Percentiles rank a stretch among this genome's conserved stretches.
Evolutionary conservation across 1,140 invertebrate species (phyloP).

Genomic region (Bombus waltoni): DNA sequence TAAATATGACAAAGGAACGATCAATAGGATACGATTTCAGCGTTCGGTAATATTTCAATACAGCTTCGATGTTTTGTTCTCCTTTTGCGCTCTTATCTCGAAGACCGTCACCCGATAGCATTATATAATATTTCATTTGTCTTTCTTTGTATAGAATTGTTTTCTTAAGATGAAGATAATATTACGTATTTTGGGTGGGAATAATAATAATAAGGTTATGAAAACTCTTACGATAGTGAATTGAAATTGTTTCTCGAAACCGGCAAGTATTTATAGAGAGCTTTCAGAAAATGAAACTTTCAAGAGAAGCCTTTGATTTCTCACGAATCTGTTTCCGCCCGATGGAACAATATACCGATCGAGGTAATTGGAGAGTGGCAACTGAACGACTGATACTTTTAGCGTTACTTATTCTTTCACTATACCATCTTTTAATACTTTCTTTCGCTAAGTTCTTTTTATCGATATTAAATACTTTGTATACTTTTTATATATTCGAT

Average conservation of each 20-base stretch:
- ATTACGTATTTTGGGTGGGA: background rate
- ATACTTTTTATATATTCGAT: background rate
- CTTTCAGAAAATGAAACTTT: constrained; percentile 9
- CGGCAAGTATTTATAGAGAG: constrained; percentile 10
- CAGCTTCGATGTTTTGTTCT: background rate
- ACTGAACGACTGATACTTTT: background rate
- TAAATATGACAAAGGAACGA: constrained; percentile 10
- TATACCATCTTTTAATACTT: background rate
- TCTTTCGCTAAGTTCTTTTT: background rate
- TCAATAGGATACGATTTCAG: background rate
- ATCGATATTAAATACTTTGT: background rate
- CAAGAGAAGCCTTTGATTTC: constrained; percentile 8
- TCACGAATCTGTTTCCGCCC: constrained; percentile 23
- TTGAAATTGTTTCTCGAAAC: background rate
- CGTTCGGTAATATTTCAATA: background rate
- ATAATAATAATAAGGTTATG: background rate
- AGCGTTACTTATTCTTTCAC: background rate
- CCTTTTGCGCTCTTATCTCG: constrained; percentile 5
- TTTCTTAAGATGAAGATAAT: background rate
- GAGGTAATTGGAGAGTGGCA: constrained; percentile 10
- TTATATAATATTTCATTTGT: background rate
- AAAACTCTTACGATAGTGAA: background rate
- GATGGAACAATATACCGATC: constrained; percentile 34
- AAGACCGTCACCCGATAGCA: background rate
- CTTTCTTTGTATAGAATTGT: background rate